Base-by-base conservation (phyloP, 2,113 vertebrate genomes). In the Cochlearius cochlearius region DNA sequence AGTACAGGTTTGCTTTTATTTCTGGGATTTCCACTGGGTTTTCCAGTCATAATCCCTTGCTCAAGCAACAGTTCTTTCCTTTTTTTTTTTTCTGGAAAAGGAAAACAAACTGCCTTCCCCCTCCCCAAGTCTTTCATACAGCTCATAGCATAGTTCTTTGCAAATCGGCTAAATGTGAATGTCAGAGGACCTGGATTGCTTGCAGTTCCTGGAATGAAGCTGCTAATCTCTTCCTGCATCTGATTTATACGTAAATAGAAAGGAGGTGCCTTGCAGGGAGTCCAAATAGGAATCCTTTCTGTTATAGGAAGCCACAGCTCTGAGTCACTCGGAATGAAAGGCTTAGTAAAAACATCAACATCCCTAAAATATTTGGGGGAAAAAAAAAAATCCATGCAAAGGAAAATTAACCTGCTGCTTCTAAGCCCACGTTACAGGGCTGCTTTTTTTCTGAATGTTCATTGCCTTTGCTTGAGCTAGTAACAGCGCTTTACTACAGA, bases 221-320 rank as follows among this genome's bases (percentile, higher is more conserved):
- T 96, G 62, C 80, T 97, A 96, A 92, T 97, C 74, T 97, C 67
- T 96, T 96, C 92, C 96, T 96, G 91, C 81, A 95, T 77, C 93
- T 83, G 86, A 92, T 86, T 94, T 90, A 91, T 90, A 88, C 45
- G 86, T 83, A 96, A 94, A 91, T 83, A 92, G 86, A 94, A 96
- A 97, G 92, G 86, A 80, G 80, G 63, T 92, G 66, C 56, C 76
- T 97, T 93, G 83, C 81, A 79, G 88, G 71, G 78, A 90, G 92
- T 89, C 87, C 94, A 96, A 95, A 95, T 88, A 96, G 90, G 76
- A 96, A 94, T 97, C 93, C 93, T 86, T 96, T 94, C 88, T 89
- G 85, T 94, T 94, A 85, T 92, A 86, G 68, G 92, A 94, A 94
- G 79, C 77, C 86, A 82, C 75, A 93, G 60, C 21, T 84, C 50